Base-by-base conservation (phyloP, 2,888 invertebrate species). In the Tribolium freemani region DNA sequence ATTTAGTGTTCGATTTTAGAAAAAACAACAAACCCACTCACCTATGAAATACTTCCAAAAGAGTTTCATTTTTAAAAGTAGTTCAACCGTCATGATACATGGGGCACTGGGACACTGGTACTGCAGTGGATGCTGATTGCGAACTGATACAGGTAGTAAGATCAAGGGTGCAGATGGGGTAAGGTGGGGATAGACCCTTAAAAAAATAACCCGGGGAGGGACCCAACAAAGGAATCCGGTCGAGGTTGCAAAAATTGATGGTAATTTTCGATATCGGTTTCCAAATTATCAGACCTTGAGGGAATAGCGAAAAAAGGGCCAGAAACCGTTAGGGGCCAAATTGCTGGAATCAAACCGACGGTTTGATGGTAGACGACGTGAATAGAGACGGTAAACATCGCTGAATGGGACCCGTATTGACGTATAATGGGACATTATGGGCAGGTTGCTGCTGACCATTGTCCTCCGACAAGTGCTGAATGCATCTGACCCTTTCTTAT, bases 241-340 rank as follows among this genome's bases (percentile, higher is more conserved):
- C 78, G 58, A 77, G 75, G 73, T 79, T 69, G 79, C 80, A 79
- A 80, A 79, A 83, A 82, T 78, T 82, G 81, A 83, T 83, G 82
- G 79, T 83, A 84, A 83, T 84, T 79, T 77, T 75, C 77, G 78
- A 79, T 78, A 77, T 80, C 69, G 76, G 75, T 69, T 78, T 78
- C 69, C 61, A 67, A 71, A 71, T 71, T 71, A 44, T 48, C 21
- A 30, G 61, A 67, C 67, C 26, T 26, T 54, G 21, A 20, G 53
- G 53, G 67, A 67, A 67, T 56, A 45, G 26, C 30, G 50, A 48
- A 64, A 57, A 51, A 57, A 38, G 53, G 63, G 44, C 31, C 38
- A 20, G 46, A 64, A 64, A 53, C 72, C 72, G 72, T 72, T 72
- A 72, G 57, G 54, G 57, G 30, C 61, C 13, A 50, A 61, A 61